phyloP scores from a whole-genome alignment of 2,797 vertebrate species.

The Rallus crepitans region DNA sequence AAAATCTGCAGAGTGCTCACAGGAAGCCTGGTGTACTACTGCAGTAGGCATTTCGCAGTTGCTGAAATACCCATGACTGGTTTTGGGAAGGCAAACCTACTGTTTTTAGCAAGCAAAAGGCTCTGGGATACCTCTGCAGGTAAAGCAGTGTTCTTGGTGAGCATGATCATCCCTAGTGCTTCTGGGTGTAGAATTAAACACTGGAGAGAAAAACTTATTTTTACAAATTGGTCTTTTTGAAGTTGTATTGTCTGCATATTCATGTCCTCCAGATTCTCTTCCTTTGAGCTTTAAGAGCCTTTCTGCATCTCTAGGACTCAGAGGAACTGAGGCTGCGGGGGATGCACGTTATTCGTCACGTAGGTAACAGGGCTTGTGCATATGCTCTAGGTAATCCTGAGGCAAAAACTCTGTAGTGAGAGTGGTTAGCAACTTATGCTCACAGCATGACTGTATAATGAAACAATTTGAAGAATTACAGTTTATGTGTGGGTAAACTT shows the following conservation, averaged over 20 bases:
- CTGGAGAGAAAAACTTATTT: neutral
- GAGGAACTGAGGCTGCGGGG: neutral
- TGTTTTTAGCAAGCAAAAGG: neutral
- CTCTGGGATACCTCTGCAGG: neutral
- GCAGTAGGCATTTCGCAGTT: neutral
- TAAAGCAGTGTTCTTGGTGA: neutral
- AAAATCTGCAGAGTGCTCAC: neutral
- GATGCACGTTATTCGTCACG: rapidly evolving
- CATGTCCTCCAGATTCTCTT: neutral
- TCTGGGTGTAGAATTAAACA: neutral
- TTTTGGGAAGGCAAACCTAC: neutral
- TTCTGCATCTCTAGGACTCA: neutral
- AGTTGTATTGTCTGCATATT: neutral
- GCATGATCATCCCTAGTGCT: neutral
- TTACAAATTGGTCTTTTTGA: neutral
- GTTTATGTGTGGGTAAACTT: neutral
- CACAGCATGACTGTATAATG: neutral
- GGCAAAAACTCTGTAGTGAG: neutral
- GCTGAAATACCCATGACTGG: neutral
- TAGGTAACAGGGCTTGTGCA: neutral
- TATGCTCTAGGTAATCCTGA: neutral
- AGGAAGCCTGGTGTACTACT: neutral
- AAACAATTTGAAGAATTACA: neutral
- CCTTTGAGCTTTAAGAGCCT: neutral
- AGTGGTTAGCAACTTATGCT: neutral